These are phyloP conservation scores for Lamproptera curius DNA, from an alignment of 2,888 invertebrate genomes.

Conservation along the genomic window DNA sequence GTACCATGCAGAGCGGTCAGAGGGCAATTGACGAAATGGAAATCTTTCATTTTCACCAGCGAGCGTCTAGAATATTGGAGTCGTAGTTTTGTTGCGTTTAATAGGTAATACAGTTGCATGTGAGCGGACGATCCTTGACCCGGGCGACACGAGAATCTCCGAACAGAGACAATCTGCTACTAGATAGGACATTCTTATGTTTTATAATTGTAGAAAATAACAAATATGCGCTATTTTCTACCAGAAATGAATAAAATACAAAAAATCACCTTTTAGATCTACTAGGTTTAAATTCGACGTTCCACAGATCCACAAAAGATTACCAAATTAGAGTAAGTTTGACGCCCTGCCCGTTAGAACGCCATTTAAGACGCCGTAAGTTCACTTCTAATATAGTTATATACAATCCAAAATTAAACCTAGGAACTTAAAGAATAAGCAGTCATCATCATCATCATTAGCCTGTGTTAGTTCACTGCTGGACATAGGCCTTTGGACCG, in stretches of 20 bases:
- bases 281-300: too few species aligned
- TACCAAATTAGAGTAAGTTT: background rate
- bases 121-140: constrained; percentile 60
- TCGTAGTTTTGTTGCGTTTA: constrained; percentile 39
- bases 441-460: too few species aligned
- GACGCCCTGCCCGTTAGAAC: background rate
- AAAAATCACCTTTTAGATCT: too few species aligned
- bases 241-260: too few species aligned
- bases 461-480: too few species aligned
- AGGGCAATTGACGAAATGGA: constrained; percentile 24
- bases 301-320: too few species aligned
- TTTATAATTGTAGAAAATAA: background rate
- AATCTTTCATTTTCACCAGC: constrained; percentile 32
- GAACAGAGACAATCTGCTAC: constrained; percentile 23
- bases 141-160: constrained; percentile 50
- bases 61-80: constrained; percentile 25
- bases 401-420: too few species aligned
- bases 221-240: background rate
- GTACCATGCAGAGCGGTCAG: background rate
- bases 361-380: too few species aligned
- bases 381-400: too few species aligned
- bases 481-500: too few species aligned
- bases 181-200: constrained; percentile 30
- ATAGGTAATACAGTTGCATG: constrained; percentile 39
- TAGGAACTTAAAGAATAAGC: too few species aligned